Conservation (phyloP, 2,797 vertebrate species). For the Monodelphis domestica region DNA sequence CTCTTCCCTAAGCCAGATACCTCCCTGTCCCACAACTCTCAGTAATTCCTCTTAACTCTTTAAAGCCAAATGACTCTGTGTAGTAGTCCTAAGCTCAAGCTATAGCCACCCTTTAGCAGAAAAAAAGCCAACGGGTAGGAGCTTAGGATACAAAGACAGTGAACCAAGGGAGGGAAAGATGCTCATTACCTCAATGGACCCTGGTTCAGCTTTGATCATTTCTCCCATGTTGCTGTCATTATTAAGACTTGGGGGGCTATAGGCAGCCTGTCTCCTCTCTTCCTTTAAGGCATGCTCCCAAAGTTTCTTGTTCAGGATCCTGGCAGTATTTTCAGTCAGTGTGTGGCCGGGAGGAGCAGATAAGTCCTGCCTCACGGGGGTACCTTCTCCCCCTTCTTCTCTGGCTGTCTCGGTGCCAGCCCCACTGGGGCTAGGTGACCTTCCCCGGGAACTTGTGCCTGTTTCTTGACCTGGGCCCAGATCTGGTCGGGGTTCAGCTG, state of each 20-base stretch:
- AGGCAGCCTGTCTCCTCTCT: constrained; percentile 88
- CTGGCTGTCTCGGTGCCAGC: constrained; percentile 89
- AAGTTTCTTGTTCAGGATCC: constrained; percentile 96
- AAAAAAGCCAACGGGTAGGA: neutral
- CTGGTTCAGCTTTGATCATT: constrained; percentile 87
- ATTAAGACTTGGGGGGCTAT: constrained; percentile 82
- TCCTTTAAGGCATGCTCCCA: constrained; percentile 94
- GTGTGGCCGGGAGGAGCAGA: constrained; percentile 95
- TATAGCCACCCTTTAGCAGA: neutral
- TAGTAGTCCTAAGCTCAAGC: neutral
- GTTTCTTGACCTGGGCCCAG: constrained; percentile 87
- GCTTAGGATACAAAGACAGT: constrained; percentile 46
- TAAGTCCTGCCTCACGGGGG: constrained; percentile 93
- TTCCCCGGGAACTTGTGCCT: constrained; percentile 87
- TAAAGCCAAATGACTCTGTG: neutral
- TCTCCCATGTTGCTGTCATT: constrained; percentile 88
- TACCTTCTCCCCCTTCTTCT: constrained; percentile 90
- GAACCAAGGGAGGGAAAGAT: constrained; percentile 75
- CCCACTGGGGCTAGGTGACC: constrained; percentile 95
- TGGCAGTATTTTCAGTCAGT: constrained; percentile 93
- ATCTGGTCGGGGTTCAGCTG: constrained; percentile 85
- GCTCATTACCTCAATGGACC: constrained; percentile 96
- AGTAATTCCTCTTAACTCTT: neutral
- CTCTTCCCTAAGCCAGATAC: neutral
- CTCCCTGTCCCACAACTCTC: neutral